Conservation (phyloP, 2,888 invertebrate species). For the Teinopalpus imperialis region DNA sequence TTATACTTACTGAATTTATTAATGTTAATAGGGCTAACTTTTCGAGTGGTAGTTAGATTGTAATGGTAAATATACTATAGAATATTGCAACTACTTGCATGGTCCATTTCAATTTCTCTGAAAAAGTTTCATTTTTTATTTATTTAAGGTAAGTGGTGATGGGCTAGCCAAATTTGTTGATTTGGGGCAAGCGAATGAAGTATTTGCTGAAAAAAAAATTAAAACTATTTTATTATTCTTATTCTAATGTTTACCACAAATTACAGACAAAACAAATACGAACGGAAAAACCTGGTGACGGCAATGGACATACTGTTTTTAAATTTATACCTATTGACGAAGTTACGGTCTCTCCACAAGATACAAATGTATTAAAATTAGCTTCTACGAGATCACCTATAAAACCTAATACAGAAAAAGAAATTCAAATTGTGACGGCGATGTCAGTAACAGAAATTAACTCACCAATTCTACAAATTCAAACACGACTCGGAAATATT, state of each 20-base stretch:
- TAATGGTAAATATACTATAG: slow-evolving; percentile 5
- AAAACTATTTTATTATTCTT: slow-evolving; percentile 4
- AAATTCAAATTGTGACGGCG: slow-evolving; percentile 48
- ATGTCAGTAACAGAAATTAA: slow-evolving; percentile 57
- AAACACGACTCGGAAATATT: slow-evolving; percentile 40
- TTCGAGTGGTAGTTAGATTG: slow-evolving; percentile 28
- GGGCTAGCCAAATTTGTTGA: slow-evolving; percentile 32
- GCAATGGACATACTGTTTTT: slow-evolving; percentile 63
- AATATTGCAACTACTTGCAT: slow-evolving; percentile 16
- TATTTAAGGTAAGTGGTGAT: slow-evolving; percentile 62
- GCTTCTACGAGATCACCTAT: slow-evolving; percentile 58
- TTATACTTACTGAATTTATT: slow-evolving; percentile 33
- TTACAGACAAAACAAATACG: slow-evolving; percentile 81
- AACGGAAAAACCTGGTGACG: slow-evolving; percentile 71
- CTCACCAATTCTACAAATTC: slow-evolving; percentile 55
- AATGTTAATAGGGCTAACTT: slow-evolving; percentile 28
- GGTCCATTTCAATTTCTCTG: slow-evolving; percentile 9
- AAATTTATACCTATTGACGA: slow-evolving; percentile 77
- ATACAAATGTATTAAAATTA: slow-evolving; percentile 68
- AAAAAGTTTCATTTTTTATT: slow-evolving; percentile 11
- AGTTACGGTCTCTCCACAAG: slow-evolving; percentile 59
- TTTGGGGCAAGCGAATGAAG: no score
- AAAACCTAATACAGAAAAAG: slow-evolving; percentile 44
- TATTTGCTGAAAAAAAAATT: no score
- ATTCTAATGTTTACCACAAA: slow-evolving; percentile 34